Evolutionary conservation across 1,140 invertebrate species (phyloP), one percentile per base, ranked within the genome.

Genomic region (Euwallacea similis): DNA sequence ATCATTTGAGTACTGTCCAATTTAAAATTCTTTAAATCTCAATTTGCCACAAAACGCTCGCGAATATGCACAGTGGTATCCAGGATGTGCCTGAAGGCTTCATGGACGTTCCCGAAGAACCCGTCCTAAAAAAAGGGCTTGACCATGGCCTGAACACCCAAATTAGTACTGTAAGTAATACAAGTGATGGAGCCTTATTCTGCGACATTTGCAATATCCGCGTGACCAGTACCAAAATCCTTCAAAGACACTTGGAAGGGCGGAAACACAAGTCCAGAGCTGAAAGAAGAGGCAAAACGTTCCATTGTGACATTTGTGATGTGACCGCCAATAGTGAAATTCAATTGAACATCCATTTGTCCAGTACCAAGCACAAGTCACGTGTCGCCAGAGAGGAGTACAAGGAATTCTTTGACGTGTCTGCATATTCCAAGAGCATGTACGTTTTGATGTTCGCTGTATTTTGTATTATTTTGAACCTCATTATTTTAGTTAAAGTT

Each of bases 251-350:
- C 69, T 69, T 78, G 63, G 79, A 80, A 68, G 80, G 80, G 13
- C 74, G 76, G 60, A 78, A 74, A 59, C 80, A 81, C 70, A 76
- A 74, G 47, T 75, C 77, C 71, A 76, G 78, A 56, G 75, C 69
- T 8, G 78, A 80, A 75, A 73, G 79, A 60, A 62, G 77, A 71
- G 80, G 80, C 15, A 81, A 80, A 75, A 75, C 71, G 3, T 81
- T 80, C 60, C 69, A 75, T 71, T 81, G 80, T 72, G 77, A 80
- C 41, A 54, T 81, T 13, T 81, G 80, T 59, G 74, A 79, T 21
- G 69, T 81, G 53, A 73, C 72, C 47, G 80, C 80, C 55, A 81
- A 81, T 59, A 79, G 79, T 67, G 79, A 81, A 76, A 79, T 75
- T 58, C 80, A 81, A 71, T 69, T 81, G 6, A 77, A 80, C 56